Percentiles rank a stretch among this genome's conserved stretches.
These are phyloP conservation scores for Pogonognathellus flavescens DNA, from an alignment of 1,140 invertebrate genomes.

Conservation along the genomic window DNA sequence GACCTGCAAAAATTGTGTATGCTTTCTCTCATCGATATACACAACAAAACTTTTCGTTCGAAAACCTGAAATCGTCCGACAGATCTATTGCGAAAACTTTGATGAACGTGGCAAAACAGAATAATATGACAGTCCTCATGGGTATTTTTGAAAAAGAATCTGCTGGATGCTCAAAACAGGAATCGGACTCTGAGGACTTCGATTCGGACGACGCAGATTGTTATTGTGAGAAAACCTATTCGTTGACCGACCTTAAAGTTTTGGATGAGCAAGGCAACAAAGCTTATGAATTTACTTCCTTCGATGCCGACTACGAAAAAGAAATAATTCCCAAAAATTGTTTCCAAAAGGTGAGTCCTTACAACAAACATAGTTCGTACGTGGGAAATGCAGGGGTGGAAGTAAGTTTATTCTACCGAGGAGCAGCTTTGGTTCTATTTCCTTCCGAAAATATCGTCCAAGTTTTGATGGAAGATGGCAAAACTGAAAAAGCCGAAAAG, in stretches of 20 bases:
- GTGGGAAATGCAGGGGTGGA: background rate
- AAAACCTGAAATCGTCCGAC: background rate
- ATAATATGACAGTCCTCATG: background rate
- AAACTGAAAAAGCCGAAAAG: background rate
- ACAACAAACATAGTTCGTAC: background rate
- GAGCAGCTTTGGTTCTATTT: background rate
- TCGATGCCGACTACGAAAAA: background rate
- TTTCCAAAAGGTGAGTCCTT: background rate
- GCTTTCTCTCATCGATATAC: background rate
- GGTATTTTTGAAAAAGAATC: conserved; percentile 14
- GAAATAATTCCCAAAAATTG: conserved; percentile 2
- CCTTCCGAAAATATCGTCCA: background rate
- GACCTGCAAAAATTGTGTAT: background rate
- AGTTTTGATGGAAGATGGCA: background rate
- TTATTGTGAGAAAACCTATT: background rate
- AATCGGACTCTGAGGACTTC: no score
- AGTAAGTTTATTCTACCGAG: background rate
- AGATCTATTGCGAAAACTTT: background rate
- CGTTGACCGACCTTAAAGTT: background rate
- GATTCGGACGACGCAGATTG: background rate
- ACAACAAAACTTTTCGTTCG: background rate
- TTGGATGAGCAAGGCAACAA: background rate
- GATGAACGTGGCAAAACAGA: background rate
- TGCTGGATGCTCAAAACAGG: background rate
- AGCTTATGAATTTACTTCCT: background rate